Evolutionary conservation across 2,113 vertebrate species (phyloP).

Genomic region (Triplophysa tibetana): DNA sequence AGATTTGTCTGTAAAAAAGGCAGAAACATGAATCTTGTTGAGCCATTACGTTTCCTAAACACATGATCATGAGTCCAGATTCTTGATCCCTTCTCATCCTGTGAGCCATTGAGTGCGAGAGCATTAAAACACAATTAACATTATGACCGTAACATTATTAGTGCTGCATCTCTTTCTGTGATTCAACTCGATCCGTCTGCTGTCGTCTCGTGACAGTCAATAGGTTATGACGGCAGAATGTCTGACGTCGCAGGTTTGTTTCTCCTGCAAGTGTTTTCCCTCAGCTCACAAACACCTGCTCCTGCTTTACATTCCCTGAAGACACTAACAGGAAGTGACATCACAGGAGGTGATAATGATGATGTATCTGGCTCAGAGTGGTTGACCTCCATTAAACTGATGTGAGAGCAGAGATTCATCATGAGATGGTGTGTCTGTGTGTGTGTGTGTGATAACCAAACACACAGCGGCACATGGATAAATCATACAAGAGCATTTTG

Average conservation of each 20-base stretch:
- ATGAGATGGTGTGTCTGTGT: background rate
- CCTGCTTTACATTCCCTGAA: conserved; percentile 8
- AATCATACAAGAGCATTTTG: conserved; percentile 20
- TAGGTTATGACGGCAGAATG: background rate
- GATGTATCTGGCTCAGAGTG: conserved; percentile 10
- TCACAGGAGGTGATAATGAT: conserved; percentile 3
- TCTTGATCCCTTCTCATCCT: background rate
- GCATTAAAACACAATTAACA: background rate
- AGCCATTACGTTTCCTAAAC: too few relatives aligned
- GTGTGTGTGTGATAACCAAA: background rate
- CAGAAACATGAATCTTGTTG: too few relatives aligned
- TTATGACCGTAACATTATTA: too few relatives aligned
- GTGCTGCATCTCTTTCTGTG: too few relatives aligned
- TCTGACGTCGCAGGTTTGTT: background rate
- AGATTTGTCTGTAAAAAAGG: too few relatives aligned
- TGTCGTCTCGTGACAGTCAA: background rate
- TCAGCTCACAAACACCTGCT: background rate
- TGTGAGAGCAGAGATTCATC: conserved; percentile 39
- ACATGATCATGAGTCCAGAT: too few relatives aligned
- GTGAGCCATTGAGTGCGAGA: too few relatives aligned
- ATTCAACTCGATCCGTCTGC: too few relatives aligned
- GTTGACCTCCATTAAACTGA: conserved; percentile 32
- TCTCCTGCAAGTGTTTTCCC: too few relatives aligned
- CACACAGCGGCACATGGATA: conserved; percentile 3
- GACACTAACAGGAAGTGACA: conserved; percentile 4